Evolutionary conservation across 2,888 invertebrate species (phyloP).

Genomic region (Ectemnius lituratus): DNA sequence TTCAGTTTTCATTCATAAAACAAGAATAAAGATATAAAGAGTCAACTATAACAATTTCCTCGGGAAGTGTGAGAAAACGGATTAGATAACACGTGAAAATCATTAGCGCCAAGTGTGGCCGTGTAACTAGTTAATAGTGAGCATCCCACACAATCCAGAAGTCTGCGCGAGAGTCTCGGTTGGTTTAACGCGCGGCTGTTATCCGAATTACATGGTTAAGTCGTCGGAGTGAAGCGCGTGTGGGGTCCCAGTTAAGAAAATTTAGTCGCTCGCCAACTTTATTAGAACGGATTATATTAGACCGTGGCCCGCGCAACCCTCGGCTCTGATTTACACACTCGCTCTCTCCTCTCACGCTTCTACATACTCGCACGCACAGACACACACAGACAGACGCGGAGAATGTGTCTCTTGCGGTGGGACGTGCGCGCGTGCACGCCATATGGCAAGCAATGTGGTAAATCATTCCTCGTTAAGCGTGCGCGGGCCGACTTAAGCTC

Average conservation of each 20-base stretch:
- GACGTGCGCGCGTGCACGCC: conserved; percentile 37
- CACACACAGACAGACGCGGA: neutral
- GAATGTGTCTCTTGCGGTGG: neutral
- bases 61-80: too few relatives aligned
- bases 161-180: neutral
- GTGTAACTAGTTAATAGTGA: too few relatives aligned
- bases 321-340: conserved; percentile 56
- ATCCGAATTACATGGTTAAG: conserved; percentile 50
- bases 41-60: too few relatives aligned
- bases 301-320: conserved; percentile 33
- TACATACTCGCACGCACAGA: neutral
- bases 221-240: conserved; percentile 28
- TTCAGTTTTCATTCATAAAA: too few relatives aligned
- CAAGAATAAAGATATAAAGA: too few relatives aligned
- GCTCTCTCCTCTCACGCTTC: conserved; percentile 9
- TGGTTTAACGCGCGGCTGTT: neutral
- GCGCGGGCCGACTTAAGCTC: conserved; percentile 51
- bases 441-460: conserved; percentile 60
- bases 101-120: too few relatives aligned
- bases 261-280: conserved; percentile 63
- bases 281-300: conserved; percentile 64
- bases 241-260: conserved; percentile 52
- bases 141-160: neutral
- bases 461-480: conserved; percentile 62
- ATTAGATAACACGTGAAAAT: too few relatives aligned